Evolutionary conservation across 2,888 invertebrate species (phyloP).

Genomic region (Agonopterix arenella): DNA sequence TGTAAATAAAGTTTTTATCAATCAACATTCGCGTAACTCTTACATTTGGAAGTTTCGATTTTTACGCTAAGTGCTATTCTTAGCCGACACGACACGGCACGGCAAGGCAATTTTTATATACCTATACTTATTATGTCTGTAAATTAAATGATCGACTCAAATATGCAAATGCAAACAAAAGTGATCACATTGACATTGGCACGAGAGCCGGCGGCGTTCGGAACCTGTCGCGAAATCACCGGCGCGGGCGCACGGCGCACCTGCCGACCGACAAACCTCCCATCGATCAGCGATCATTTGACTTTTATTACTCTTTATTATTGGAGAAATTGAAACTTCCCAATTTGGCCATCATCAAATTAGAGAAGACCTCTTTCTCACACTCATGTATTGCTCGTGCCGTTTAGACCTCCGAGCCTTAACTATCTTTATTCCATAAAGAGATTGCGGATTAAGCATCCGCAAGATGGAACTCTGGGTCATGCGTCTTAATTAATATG

Average conservation of each 20-base stretch:
- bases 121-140: background rate
- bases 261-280: conserved; percentile 26
- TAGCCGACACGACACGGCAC: too few relatives aligned
- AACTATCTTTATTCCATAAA: too few relatives aligned
- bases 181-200: conserved; percentile 33
- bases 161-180: background rate
- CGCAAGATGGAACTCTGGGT: background rate
- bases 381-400: background rate
- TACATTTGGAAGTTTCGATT: too few relatives aligned
- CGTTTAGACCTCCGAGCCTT: too few relatives aligned
- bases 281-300: conserved; percentile 21
- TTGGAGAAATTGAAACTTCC: conserved; percentile 30
- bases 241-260: conserved; percentile 25
- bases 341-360: conserved; percentile 16
- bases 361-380: conserved; percentile 10
- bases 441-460: too few relatives aligned
- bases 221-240: conserved; percentile 27
- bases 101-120: too few relatives aligned
- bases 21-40: too few relatives aligned
- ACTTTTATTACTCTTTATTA: conserved; percentile 25
- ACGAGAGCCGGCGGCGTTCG: conserved; percentile 26
- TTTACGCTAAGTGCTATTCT: too few relatives aligned
- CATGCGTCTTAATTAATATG: background rate
- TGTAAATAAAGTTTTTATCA: too few relatives aligned
- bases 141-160: background rate